A percentile compares a stretch with the other conserved stretches of the same genome.
These are phyloP conservation scores for Rhagoletis zephyria DNA, from an alignment of 1,140 invertebrate species.

Conservation along the genomic window DNA sequence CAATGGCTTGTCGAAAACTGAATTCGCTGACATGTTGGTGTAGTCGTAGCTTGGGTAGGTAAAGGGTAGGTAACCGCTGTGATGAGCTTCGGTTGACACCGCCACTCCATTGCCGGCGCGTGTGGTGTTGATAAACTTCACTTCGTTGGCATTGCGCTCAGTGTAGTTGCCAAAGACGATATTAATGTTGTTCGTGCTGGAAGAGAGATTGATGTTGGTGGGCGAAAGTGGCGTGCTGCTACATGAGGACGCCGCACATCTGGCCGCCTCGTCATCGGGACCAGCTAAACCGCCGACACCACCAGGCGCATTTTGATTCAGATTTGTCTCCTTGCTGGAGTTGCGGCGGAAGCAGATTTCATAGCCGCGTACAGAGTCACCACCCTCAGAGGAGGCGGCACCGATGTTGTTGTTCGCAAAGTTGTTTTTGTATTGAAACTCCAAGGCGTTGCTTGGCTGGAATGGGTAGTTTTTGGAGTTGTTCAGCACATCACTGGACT, in stretches of 20 bases:
- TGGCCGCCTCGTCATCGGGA: background rate
- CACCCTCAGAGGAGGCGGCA: constrained; percentile 64
- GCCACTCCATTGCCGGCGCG: background rate
- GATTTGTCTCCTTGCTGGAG: constrained; percentile 69
- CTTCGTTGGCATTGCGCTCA: constrained; percentile 67
- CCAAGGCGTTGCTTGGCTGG: constrained; percentile 69
- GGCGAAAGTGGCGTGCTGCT: constrained; percentile 62
- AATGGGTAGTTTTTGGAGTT: constrained; percentile 72
- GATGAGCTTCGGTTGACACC: constrained; percentile 66
- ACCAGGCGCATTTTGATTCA: constrained; percentile 63
- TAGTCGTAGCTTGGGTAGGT: constrained; percentile 71
- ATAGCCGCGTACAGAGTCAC: constrained; percentile 66
- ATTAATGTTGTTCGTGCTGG: constrained; percentile 71
- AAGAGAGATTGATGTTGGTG: constrained; percentile 71
- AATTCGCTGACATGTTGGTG: constrained; percentile 70
- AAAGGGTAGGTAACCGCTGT: constrained; percentile 67
- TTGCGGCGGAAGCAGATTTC: constrained; percentile 60
- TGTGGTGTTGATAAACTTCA: constrained; percentile 70
- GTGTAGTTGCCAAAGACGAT: constrained; percentile 64
- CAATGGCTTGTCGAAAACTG: constrained; percentile 67
- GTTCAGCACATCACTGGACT: constrained; percentile 64
- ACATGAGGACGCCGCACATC: constrained; percentile 44
- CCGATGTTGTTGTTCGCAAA: constrained; percentile 68
- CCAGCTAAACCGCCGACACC: constrained; percentile 29
- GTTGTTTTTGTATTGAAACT: constrained; percentile 72